Conservation (phyloP, 1,140 invertebrate species). For the Anastrepha ludens region DNA sequence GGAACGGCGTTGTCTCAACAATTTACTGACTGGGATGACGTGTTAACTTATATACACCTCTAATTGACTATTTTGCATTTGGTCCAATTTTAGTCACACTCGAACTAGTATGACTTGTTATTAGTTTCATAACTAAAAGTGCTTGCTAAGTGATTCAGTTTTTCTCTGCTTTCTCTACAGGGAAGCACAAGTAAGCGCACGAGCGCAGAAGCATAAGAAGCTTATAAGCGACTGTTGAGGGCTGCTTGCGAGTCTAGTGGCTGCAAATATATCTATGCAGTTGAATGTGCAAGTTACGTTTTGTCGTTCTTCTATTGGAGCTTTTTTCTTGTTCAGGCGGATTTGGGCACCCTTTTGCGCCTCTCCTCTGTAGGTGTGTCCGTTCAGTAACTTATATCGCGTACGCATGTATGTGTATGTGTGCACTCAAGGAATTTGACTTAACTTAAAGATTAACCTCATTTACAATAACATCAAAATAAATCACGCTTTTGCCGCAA, state of each 20-base stretch:
- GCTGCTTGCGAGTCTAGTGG: background rate
- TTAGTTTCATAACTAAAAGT: no score
- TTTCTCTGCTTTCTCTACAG: no score
- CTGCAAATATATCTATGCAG: background rate
- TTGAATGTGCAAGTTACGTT: background rate
- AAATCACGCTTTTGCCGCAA: conserved; percentile 46
- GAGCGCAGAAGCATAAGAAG: background rate
- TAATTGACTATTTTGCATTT: no score
- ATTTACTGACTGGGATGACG: no score
- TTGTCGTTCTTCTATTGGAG: background rate
- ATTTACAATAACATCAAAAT: conserved; percentile 32
- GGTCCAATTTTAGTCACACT: no score
- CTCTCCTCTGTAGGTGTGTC: background rate
- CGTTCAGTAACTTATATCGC: background rate
- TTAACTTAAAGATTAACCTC: conserved; percentile 35
- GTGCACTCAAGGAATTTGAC: background rate
- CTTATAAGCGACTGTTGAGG: background rate
- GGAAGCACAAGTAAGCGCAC: background rate
- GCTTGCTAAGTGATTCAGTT: no score
- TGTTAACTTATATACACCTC: no score
- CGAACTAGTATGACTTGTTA: no score
- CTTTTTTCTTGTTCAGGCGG: background rate
- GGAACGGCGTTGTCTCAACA: no score
- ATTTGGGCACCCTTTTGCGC: background rate
- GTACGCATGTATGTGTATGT: background rate